A percentile compares a stretch with the other conserved stretches of the same genome.
These are phyloP conservation scores for Caenorhabditis japonica DNA, from an alignment of 2,888 invertebrate genomes.

Conservation along the genomic window DNA sequence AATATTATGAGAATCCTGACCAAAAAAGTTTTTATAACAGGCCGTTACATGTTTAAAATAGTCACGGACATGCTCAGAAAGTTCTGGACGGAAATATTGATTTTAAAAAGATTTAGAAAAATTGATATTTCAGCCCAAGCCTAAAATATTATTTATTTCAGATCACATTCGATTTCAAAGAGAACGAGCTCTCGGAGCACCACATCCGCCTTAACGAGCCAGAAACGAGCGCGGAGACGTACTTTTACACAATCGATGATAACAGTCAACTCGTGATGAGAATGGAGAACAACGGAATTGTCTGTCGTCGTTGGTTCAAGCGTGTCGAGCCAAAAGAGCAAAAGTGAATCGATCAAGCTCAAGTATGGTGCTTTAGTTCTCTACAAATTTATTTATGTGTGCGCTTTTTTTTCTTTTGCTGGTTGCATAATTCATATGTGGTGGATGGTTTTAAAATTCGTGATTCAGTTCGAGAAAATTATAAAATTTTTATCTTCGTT, in stretches of 20 bases:
- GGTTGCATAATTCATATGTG: background rate
- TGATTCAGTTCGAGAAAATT: background rate
- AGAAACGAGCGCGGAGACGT: constrained; percentile 71
- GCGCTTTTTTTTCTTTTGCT: background rate
- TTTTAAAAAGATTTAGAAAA: background rate
- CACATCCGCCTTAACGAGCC: constrained; percentile 74
- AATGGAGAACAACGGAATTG: constrained; percentile 72
- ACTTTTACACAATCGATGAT: constrained; percentile 72
- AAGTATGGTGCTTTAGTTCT: no score
- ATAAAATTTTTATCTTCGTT: no score
- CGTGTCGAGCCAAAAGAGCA: constrained; percentile 45
- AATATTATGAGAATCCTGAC: no score
- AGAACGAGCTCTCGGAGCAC: constrained; percentile 67
- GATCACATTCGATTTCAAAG: constrained; percentile 72
- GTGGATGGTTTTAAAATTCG: background rate
- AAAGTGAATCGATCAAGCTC: no score
- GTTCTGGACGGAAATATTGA: no score
- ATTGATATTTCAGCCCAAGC: background rate
- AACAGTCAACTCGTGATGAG: constrained; percentile 71
- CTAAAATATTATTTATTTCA: constrained; percentile 45
- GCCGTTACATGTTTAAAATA: background rate
- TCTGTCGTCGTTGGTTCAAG: constrained; percentile 75
- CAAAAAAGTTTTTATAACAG: no score
- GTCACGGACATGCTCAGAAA: no score
- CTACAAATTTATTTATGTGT: background rate